These are phyloP conservation scores for Ptychodera flava DNA, from an alignment of 35 echinoderm and acorn worm genomes.

Conservation along the genomic window DNA sequence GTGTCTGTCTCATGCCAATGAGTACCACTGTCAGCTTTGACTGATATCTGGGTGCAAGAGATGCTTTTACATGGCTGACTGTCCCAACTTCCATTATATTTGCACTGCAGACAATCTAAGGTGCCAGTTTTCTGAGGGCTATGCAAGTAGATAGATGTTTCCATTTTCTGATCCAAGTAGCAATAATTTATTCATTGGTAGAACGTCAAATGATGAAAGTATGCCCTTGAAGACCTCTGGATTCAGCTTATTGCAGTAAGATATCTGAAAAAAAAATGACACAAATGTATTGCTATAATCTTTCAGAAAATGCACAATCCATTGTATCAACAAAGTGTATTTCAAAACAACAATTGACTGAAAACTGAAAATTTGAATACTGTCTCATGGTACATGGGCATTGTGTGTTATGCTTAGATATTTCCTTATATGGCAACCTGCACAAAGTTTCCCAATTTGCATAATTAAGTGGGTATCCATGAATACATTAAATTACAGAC, in stretches of 20 bases:
- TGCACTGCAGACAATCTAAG: too few species aligned
- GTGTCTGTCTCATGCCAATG: too few species aligned
- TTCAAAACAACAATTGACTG: background rate
- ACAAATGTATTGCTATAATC: background rate
- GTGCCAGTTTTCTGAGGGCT: too few species aligned
- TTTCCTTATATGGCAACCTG: background rate
- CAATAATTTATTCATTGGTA: slow-evolving; percentile 71
- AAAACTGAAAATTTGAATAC: background rate
- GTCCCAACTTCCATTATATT: too few species aligned
- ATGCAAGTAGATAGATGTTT: slow-evolving; percentile 62
- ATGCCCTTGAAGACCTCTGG: slow-evolving; percentile 81
- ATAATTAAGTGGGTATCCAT: background rate
- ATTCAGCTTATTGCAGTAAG: slow-evolving; percentile 59
- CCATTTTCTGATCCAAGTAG: slow-evolving; percentile 83
- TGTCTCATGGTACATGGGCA: background rate
- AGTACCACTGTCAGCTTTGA: too few species aligned
- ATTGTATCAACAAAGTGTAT: background rate
- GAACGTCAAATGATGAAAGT: slow-evolving; percentile 62
- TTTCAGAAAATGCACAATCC: background rate
- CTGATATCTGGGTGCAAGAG: too few species aligned
- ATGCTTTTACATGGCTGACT: too few species aligned
- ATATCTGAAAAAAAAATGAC: slow-evolving; percentile 50
- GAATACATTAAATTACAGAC: too few species aligned
- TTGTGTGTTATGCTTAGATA: background rate
- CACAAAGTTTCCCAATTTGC: background rate